Percentiles rank a stretch among this genome's conserved stretches.
These are phyloP conservation scores for Prosapia bicincta DNA, from an alignment of 2,888 invertebrate genomes.

Conservation along the genomic window DNA sequence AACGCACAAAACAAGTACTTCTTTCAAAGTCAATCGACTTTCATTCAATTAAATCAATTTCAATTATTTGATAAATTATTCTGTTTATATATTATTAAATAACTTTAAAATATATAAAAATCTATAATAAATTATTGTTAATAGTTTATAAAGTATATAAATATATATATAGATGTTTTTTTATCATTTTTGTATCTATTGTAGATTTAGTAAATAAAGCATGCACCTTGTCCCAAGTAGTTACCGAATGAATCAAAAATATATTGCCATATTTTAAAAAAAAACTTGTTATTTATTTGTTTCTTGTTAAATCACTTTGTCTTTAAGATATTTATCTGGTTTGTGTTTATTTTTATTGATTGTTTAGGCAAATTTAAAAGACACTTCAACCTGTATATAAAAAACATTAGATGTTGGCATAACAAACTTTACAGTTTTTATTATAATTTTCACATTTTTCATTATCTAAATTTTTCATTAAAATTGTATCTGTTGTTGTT, in stretches of 20 bases:
- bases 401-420: background rate
- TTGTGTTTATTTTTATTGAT: background rate
- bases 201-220: background rate
- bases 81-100: background rate
- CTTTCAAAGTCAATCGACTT: background rate
- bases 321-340: background rate
- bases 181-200: background rate
- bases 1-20: conserved; percentile 20
- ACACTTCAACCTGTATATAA: background rate
- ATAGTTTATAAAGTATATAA: conserved; percentile 21
- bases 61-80: background rate
- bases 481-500: conserved; percentile 25
- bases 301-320: background rate
- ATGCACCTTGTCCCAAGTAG: background rate
- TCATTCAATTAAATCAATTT: background rate
- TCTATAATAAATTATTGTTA: conserved; percentile 22
- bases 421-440: no score
- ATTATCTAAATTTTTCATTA: conserved; percentile 20
- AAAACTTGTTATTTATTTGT: background rate
- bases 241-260: background rate
- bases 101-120: background rate
- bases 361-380: background rate
- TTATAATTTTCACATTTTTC: no score
- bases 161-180: conserved; percentile 11
- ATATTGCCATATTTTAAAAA: background rate